Conservation (phyloP, 2,888 invertebrate genomes). For the Anarsia innoxiella region DNA sequence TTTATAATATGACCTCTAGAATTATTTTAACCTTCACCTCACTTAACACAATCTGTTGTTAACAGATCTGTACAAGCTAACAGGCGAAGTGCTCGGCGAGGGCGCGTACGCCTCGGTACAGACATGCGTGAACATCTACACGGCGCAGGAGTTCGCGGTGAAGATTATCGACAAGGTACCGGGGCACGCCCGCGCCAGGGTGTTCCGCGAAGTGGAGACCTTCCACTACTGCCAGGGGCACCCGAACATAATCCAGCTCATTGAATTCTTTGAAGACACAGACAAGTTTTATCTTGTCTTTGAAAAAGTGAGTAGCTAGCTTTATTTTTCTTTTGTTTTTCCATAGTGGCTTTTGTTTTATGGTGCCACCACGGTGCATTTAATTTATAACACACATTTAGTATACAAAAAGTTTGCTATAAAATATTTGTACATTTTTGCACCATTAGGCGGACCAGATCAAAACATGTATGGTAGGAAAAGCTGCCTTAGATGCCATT, state of each 20-base stretch:
- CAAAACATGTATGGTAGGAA: too few species aligned
- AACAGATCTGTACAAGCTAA: slow-evolving; percentile 94
- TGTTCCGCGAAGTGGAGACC: slow-evolving; percentile 98
- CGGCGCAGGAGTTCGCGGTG: slow-evolving; percentile 96
- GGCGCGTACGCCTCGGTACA: slow-evolving; percentile 98
- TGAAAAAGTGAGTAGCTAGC: slow-evolving; percentile 85
- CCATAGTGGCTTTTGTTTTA: too few species aligned
- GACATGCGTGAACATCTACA: slow-evolving; percentile 93
- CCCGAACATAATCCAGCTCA: slow-evolving; percentile 97
- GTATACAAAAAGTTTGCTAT: too few species aligned
- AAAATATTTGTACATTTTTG: too few species aligned
- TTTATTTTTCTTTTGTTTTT: too few species aligned
- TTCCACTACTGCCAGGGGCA: slow-evolving; percentile 99
- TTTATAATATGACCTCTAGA: too few species aligned
- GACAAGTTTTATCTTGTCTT: slow-evolving; percentile 98
- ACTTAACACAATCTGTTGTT: slow-evolving; percentile 26
- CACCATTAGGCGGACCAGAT: too few species aligned
- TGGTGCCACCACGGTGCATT: too few species aligned
- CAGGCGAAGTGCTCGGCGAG: slow-evolving; percentile 96
- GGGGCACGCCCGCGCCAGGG: slow-evolving; percentile 93
- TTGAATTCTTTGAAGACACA: slow-evolving; percentile 98
- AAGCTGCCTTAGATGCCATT: too few species aligned
- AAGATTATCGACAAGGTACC: slow-evolving; percentile 98
- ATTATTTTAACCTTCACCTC: too few species aligned
- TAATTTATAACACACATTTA: too few species aligned